Base-by-base conservation (phyloP, 2,113 vertebrate species). In the Suncus etruscus region DNA sequence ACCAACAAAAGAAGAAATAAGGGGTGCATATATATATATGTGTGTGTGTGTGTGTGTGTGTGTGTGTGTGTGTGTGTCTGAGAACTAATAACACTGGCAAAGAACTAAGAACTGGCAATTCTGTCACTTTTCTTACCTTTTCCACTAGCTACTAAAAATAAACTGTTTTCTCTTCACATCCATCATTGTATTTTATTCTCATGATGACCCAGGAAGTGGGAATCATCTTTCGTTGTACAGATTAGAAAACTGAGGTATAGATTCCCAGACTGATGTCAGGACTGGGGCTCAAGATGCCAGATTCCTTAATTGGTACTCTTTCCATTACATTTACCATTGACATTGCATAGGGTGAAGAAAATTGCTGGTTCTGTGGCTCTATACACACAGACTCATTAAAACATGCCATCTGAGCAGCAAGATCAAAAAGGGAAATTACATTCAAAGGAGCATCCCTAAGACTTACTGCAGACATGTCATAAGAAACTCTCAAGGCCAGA, bases 91-190 rank as follows among this genome's bases (percentile, higher is more conserved):
- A 73, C 32, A 16, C 3, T 54, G 24, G 70, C 47, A 76, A 29
- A 78, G 65, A 66, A 25, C 24, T 22, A 31, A 27, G 45, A 54
- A 12, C 32, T 9, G 32, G 8, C 1, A 10, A 14, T 6, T 10
- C 1, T 29, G 6, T 24, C 11, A 3, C 39, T 11, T 24, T 8
- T 2, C 39, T 11, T 1, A 0, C 16, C n/a, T 11, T 3, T 39
- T 4, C 20, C 39, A 29, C 8, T 47, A 12, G 39, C 27, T 8
- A 12, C 51, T 69, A 51, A 63, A 20, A 6, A 39, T 31, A 8
- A 12, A 3, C 5, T 6, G 32, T 15, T 10, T 29, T 74, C 11
- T 73, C 48, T 69, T 68, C 3, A 51, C n/a, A 47, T 39, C 3
- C 1, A 11, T 48, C 1, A 12, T 69, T 91, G 84, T 18, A 10